phyloP scores from a whole-genome alignment of 2,797 vertebrate species.

The Cyprinella venusta region DNA sequence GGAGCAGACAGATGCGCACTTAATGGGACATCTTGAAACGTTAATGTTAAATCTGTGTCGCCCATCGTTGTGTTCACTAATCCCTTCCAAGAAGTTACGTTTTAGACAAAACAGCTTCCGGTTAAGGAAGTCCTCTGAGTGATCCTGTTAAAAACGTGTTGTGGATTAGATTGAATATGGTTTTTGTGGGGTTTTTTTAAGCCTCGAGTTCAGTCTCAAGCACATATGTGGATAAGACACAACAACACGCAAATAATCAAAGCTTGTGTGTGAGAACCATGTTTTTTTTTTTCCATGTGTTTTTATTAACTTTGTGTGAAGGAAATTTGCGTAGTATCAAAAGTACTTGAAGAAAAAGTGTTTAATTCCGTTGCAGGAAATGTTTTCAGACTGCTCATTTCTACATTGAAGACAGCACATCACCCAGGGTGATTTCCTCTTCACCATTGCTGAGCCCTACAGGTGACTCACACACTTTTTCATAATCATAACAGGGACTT shows the following conservation, averaged over 20 bases:
- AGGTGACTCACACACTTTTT: slow-evolving; percentile 75
- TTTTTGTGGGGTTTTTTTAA: slow-evolving; percentile 58
- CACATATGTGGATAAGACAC: slow-evolving; percentile 18
- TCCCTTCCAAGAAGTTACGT: slow-evolving; percentile 75
- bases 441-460: slow-evolving; percentile 78
- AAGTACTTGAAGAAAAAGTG: slow-evolving; percentile 1
- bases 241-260: slow-evolving; percentile 15
- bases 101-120: slow-evolving; percentile 62
- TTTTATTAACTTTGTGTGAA: slow-evolving; percentile 2
- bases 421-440: slow-evolving; percentile 86
- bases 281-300: neutral
- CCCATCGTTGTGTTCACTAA: slow-evolving; percentile 65
- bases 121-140: slow-evolving; percentile 61
- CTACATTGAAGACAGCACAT: slow-evolving; percentile 92
- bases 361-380: slow-evolving; percentile 75
- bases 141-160: slow-evolving; percentile 73
- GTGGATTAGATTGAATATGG: slow-evolving; percentile 70
- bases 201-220: slow-evolving; percentile 61
- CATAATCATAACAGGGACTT: neutral
- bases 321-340: neutral
- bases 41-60: slow-evolving; percentile 61
- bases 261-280: neutral
- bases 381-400: slow-evolving; percentile 99
- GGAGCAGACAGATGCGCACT: slow-evolving; percentile 73
- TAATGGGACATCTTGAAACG: slow-evolving; percentile 61